These are phyloP conservation scores for Cacoxenus indagator DNA, from an alignment of 2,888 invertebrate species.

Conservation along the genomic window DNA sequence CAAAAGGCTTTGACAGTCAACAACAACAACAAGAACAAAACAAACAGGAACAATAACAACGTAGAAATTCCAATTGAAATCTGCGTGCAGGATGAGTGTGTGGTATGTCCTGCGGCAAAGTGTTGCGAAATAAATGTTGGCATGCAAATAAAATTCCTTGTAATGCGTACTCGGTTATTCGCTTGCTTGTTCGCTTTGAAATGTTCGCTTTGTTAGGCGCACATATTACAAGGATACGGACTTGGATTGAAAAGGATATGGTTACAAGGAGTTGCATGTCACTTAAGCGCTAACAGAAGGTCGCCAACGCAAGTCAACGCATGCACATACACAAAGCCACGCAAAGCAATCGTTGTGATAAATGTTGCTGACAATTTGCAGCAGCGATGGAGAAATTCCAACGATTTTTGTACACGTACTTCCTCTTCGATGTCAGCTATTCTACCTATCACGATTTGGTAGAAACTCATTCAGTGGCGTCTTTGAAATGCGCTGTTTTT, in stretches of 20 bases:
- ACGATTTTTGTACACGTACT: not conserved
- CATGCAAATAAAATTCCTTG: slow-evolving; percentile 47
- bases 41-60: no score
- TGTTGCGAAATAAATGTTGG: slow-evolving; percentile 36
- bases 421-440: slow-evolving; percentile 13
- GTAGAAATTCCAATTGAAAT: not conserved
- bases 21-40: not conserved
- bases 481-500: no score
- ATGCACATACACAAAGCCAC: not conserved
- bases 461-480: no score
- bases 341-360: not conserved
- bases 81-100: not conserved
- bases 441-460: not conserved
- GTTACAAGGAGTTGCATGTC: slow-evolving; percentile 44
- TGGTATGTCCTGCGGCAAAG: not conserved
- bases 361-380: not conserved
- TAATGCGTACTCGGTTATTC: no score
- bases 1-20: not conserved
- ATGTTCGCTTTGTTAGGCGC: slow-evolving; percentile 42
- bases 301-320: slow-evolving; percentile 18
- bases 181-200: slow-evolving; percentile 38
- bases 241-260: not conserved
- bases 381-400: not conserved
- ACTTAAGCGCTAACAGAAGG: slow-evolving; percentile 49
- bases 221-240: not conserved